These are phyloP conservation scores for Baronia brevicornis DNA, from an alignment of 2,888 invertebrate species.

Conservation along the genomic window DNA sequence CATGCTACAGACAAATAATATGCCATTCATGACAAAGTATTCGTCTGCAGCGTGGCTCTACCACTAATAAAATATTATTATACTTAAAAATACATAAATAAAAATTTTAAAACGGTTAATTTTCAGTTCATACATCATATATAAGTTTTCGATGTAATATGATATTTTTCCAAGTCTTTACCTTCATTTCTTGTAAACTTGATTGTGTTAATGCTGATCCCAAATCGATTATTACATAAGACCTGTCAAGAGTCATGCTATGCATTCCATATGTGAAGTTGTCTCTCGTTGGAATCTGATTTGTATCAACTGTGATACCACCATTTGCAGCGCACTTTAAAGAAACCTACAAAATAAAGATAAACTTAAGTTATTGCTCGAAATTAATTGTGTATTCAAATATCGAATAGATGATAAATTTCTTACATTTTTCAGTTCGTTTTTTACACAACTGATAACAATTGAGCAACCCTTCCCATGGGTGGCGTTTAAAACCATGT, in stretches of 20 bases:
- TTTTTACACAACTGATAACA: conserved; percentile 6
- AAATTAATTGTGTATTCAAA: too few species aligned
- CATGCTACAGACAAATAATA: too few species aligned
- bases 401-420: background rate
- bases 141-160: too few species aligned
- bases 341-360: conserved; percentile 16
- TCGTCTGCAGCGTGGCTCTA: too few species aligned
- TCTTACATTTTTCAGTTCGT: conserved; percentile 13
- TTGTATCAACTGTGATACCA: conserved; percentile 17
- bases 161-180: too few species aligned
- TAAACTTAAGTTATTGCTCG: background rate
- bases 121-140: too few species aligned
- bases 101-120: too few species aligned
- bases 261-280: conserved; percentile 21
- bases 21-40: too few species aligned
- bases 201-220: conserved; percentile 14
- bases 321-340: conserved; percentile 15
- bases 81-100: too few species aligned
- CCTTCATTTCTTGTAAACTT: conserved; percentile 17
- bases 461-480: conserved; percentile 8
- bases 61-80: too few species aligned
- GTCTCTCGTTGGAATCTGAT: conserved; percentile 18
- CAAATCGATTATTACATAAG: conserved; percentile 18
- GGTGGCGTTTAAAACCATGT: conserved; percentile 9
- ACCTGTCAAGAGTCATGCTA: conserved; percentile 15